Percentiles rank a stretch among this genome's conserved stretches.
Conservation (phyloP, 2,888 invertebrate species). For the Buathra laborator region DNA sequence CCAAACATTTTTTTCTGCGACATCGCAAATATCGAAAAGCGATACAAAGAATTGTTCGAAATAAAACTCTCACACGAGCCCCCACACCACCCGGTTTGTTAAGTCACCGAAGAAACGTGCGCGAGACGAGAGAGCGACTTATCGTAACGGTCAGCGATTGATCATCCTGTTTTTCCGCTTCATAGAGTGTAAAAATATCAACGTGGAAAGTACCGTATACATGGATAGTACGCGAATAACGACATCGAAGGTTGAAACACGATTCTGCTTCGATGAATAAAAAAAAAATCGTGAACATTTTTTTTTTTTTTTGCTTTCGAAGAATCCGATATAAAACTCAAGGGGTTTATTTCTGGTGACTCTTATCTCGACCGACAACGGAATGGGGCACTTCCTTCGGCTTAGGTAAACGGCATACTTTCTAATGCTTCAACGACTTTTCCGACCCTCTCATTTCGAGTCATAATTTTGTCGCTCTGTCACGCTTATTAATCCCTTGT, state of each 20-base stretch:
- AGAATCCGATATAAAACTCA: background rate
- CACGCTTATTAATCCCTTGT: too few relatives aligned
- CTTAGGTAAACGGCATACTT: too few relatives aligned
- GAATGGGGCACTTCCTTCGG: constrained; percentile 12
- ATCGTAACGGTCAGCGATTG: constrained; percentile 24
- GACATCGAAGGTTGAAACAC: background rate
- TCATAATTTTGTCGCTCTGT: too few relatives aligned
- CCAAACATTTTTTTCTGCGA: background rate
- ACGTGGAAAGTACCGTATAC: constrained; percentile 4
- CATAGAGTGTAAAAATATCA: constrained; percentile 24
- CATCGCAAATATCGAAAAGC: background rate
- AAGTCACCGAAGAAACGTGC: background rate
- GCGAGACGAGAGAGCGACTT: background rate
- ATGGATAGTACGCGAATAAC: background rate
- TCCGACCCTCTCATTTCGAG: too few relatives aligned
- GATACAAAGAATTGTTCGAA: background rate
- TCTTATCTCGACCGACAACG: constrained; percentile 2
- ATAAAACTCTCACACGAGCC: background rate
- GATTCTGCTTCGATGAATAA: background rate
- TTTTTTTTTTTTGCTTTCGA: background rate
- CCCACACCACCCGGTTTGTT: background rate
- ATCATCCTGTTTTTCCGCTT: constrained; percentile 14
- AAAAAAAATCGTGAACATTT: background rate
- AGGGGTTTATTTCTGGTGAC: background rate
- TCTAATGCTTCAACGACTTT: too few relatives aligned